Conservation (phyloP, 2,888 invertebrate species). For the Cataglyphis rosenhaueri region DNA sequence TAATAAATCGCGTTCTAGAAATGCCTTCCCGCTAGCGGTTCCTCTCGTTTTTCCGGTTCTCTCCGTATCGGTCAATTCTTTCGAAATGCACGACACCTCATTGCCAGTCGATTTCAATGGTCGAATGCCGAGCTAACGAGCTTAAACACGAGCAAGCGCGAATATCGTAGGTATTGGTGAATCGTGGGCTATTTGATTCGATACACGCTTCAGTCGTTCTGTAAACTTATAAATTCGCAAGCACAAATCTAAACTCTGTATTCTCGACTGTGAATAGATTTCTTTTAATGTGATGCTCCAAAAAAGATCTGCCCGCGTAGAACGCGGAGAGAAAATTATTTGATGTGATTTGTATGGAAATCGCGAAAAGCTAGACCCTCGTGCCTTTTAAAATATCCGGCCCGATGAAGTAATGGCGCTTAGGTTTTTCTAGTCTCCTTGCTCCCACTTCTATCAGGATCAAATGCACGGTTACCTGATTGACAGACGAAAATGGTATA, state of each 20-base stretch:
- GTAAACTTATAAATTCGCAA: conserved; percentile 58
- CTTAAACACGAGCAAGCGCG: conserved; percentile 52
- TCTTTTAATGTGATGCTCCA: not conserved
- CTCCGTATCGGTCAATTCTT: conserved; percentile 59
- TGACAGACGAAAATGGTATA: conserved; percentile 77
- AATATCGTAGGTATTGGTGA: conserved; percentile 66
- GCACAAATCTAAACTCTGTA: conserved; percentile 25
- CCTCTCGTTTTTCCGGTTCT: conserved; percentile 67
- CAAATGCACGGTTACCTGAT: conserved; percentile 65
- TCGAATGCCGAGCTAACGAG: conserved; percentile 70
- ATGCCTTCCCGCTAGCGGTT: conserved; percentile 62
- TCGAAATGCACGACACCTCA: conserved; percentile 66
- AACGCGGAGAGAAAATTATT: conserved; percentile 59
- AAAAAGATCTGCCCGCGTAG: conserved; percentile 53
- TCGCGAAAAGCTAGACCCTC: conserved; percentile 80
- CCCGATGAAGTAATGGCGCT: conserved; percentile 78
- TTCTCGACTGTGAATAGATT: conserved; percentile 29
- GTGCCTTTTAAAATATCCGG: conserved; percentile 78
- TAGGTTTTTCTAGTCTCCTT: conserved; percentile 64
- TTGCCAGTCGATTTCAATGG: conserved; percentile 63
- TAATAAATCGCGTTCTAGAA: conserved; percentile 61
- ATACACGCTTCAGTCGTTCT: conserved; percentile 53
- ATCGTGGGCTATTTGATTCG: conserved; percentile 54
- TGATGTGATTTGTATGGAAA: conserved; percentile 67
- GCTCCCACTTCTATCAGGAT: conserved; percentile 79